Evolutionary conservation across 2,797 vertebrate genomes (phyloP), one percentile per base, ranked within the genome.

Genomic region (Arremon aurantiirostris): DNA sequence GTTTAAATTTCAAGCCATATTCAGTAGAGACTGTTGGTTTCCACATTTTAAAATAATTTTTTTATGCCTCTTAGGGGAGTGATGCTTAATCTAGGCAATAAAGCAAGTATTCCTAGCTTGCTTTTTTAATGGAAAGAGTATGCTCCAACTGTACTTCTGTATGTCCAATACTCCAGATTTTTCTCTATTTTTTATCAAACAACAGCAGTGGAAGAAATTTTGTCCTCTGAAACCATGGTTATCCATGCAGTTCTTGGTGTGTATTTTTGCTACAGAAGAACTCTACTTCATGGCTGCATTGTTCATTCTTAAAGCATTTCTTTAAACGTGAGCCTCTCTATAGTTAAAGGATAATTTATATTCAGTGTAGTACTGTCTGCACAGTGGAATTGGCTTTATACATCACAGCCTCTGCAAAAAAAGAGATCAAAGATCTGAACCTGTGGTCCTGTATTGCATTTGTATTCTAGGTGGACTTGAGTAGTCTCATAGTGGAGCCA

Each of bases 311-410:
- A 84, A 68, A 94, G 92, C 86, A 79, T 84, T 95, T 91, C 90
- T 96, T 96, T 86, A 90, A 94, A 81, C 55, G 88, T 86, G 89
- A 96, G 82, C 91, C 89, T 95, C 76, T 15, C 91, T 89, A 46
- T 87, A 72, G 83, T 96, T 95, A 93, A 94, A 94, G 84, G 93
- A 97, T 97, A 95, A 97, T 98, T 98, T 97, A 97, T 97, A 96
- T 97, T 96, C 97, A 95, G 89, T 49, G 88, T 95, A 94, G 94
- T 90, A 85, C 93, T 94, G 95, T 95, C 97, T 97, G 95, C 95
- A 96, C 94, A 50, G 91, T 96, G 93, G 97, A 97, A 96, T 96
- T 97, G 96, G 94, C 96, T 97, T 98, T 97, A 94, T 97, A 96
- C 96, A 94, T 96, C 96, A 95, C 88, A 97, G 96, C 90, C 91